Evolutionary conservation across 2,113 vertebrate genomes (phyloP).

Genomic region (Aleadryas rufinucha): DNA sequence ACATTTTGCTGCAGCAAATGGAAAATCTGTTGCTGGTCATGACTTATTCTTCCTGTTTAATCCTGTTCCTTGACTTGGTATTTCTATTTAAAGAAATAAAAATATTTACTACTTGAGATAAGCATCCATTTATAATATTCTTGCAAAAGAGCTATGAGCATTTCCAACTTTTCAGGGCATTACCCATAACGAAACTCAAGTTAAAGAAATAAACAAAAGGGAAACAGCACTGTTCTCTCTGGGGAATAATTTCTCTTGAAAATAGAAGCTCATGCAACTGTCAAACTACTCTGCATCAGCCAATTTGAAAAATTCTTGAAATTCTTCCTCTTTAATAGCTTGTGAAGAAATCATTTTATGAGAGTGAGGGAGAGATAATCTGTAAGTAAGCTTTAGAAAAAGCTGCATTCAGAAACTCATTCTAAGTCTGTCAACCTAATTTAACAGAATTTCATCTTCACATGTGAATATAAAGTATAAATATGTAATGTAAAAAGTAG

Average conservation of each 20-base stretch:
- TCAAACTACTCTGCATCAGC: not conserved
- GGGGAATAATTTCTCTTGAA: conserved; percentile 8
- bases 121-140: conserved; percentile 26
- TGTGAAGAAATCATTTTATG: not conserved
- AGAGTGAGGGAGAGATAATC: not conserved
- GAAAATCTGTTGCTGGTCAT: not conserved
- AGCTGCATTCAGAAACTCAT: not conserved
- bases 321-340: conserved; percentile 13
- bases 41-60: not conserved
- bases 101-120: not conserved
- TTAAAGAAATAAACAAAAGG: conserved; percentile 11
- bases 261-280: not conserved
- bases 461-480: not conserved
- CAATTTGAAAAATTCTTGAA: conserved; percentile 32
- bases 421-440: not conserved
- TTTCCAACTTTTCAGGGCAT: conserved; percentile 14
- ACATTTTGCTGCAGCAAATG: not conserved
- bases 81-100: conserved; percentile 46
- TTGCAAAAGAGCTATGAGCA: not conserved
- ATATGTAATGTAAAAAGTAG: not conserved
- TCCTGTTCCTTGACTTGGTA: not conserved
- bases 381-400: not conserved
- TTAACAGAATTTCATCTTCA: not conserved
- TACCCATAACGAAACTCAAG: not conserved
- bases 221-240: not conserved